Conservation (phyloP, 1,140 invertebrate species). For the Wiebesia pumilae region DNA sequence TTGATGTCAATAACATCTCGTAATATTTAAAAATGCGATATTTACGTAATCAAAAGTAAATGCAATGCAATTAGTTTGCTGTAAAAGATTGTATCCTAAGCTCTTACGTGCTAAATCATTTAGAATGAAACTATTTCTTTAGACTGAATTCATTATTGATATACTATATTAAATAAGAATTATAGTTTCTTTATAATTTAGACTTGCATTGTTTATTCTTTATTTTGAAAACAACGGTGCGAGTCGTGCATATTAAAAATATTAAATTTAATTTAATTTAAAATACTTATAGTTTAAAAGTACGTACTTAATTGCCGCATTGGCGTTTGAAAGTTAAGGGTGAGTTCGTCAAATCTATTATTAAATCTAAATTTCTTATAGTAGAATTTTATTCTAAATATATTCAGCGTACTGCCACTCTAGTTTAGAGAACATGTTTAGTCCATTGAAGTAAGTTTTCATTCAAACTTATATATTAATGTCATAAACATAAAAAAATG, state of each 20-base stretch:
- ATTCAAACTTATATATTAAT: not conserved
- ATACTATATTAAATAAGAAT: not conserved
- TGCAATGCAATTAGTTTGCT: not conserved
- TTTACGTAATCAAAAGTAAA: constrained; percentile 15
- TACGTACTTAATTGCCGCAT: too few relatives aligned
- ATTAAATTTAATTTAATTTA: too few relatives aligned
- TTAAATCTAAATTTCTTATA: not conserved
- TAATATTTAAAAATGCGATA: constrained; percentile 25
- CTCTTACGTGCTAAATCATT: not conserved
- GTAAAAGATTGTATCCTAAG: not conserved
- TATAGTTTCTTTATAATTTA: not conserved
- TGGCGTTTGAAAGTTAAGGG: too few relatives aligned
- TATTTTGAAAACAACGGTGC: too few relatives aligned
- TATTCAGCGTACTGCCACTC: not conserved
- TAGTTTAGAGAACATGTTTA: constrained; percentile 14
- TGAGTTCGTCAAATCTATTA: not conserved
- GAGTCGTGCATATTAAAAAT: too few relatives aligned
- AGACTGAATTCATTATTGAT: not conserved
- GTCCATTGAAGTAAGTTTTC: not conserved
- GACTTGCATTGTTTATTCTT: too few relatives aligned
- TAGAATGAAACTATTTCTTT: not conserved
- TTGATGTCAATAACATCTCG: constrained; percentile 41
- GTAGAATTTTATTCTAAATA: not conserved
- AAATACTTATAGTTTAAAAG: too few relatives aligned
- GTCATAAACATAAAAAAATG: not conserved